Evolutionary conservation across 2,888 invertebrate genomes (phyloP).

Genomic region (Oxyscelio sp.): DNA sequence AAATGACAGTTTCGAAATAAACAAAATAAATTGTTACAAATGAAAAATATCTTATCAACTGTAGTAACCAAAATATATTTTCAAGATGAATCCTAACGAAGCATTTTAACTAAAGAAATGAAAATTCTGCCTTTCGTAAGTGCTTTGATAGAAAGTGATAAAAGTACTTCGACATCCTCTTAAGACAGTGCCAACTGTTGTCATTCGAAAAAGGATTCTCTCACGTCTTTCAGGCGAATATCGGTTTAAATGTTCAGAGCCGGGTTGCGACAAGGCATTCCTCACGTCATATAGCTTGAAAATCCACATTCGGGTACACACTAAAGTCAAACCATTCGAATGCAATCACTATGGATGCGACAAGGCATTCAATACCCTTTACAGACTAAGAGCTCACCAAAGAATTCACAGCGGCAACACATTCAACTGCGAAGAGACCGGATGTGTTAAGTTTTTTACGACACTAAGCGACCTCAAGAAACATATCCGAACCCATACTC

Average conservation of each 20-base stretch:
- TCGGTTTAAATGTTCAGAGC: slow-evolving; percentile 96
- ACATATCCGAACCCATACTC: slow-evolving; percentile 97
- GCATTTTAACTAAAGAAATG: too few species aligned
- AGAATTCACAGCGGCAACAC: slow-evolving; percentile 97
- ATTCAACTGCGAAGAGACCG: slow-evolving; percentile 95
- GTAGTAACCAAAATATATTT: too few species aligned
- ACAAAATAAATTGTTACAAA: too few species aligned
- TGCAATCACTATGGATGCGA: slow-evolving; percentile 95
- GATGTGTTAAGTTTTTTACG: slow-evolving; percentile 97
- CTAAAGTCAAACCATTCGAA: slow-evolving; percentile 96
- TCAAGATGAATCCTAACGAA: too few species aligned
- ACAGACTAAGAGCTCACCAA: slow-evolving; percentile 96
- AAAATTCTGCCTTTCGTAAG: too few species aligned
- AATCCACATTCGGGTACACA: slow-evolving; percentile 97
- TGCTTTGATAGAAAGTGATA: too few species aligned
- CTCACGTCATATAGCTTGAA: slow-evolving; percentile 98
- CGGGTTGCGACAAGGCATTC: slow-evolving; percentile 97
- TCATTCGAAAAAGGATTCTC: slow-evolving; percentile 74
- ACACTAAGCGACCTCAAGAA: slow-evolving; percentile 98
- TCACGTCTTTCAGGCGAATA: slow-evolving; percentile 94
- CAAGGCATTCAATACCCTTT: slow-evolving; percentile 98
- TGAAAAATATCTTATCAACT: too few species aligned
- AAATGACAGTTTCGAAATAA: too few species aligned
- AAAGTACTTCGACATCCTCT: too few species aligned
- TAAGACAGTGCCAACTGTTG: too few species aligned